Evolutionary conservation across 2,888 invertebrate species (phyloP), one percentile per base, ranked within the genome.

Genomic region (Papilio elwesi): DNA sequence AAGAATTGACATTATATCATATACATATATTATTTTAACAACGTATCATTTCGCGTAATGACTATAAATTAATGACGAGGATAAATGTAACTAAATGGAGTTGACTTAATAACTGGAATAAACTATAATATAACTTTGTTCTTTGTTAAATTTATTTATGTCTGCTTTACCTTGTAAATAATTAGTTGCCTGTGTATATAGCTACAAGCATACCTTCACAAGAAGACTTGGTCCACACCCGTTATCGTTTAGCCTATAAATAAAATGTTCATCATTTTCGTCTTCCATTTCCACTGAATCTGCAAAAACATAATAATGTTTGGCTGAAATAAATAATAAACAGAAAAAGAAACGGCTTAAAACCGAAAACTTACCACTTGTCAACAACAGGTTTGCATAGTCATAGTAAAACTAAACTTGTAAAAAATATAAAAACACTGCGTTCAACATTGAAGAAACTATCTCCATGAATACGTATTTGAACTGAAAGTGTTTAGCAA

Each of bases 201-300:
- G 6, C 36, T 38, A 57, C 8, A 26, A 12, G 75, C 74, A 73
- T 93, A 96, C 97, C 95, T 97, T 96, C 62, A 95, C 92, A 66
- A 97, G 93, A 62, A 97, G 92, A 87, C 95, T 95, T n/a, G 97
- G 97, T 79, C 96, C 97, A 65, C 94, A 93, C 43, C 96, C 96
- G 81, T 95, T 96, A 82, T 97, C 97, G 87, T 97, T 97, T 75
- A 97, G 92, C 76, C 96, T 94, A 87, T 96, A 97, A 82, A 97
- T 93, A 84, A 97, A 97, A 53, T 96, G 96, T 74, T 96, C 96
- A 80, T 96, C 96, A 85, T 85, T 92, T 83, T 90, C 94, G 83
- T 85, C 86, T 77, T 91, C 91, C 94, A 94, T 94, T 68, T 70
- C 76, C 51, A 49, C 3, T 10, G 78, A 77, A 82, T 81, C 79